Evolutionary conservation across 2,888 invertebrate genomes (phyloP).

Genomic region (Clitarchus hookeri): DNA sequence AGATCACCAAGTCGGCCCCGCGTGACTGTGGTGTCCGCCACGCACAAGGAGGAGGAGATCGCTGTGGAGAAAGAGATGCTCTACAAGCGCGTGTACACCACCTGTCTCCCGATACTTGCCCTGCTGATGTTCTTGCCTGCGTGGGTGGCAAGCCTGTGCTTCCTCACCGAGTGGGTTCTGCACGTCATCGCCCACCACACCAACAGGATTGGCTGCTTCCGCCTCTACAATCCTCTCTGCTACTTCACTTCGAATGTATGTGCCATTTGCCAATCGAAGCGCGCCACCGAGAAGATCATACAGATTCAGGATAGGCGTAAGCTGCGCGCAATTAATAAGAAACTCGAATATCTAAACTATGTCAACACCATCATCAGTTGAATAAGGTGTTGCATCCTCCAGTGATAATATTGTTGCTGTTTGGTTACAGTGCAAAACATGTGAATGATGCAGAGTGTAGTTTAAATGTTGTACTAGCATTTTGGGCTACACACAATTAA

Average conservation of each 20-base stretch:
- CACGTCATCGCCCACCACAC: conserved; percentile 72
- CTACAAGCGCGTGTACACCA: conserved; percentile 30
- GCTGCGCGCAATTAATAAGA: conserved; percentile 28
- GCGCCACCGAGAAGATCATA: conserved; percentile 64
- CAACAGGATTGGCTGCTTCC: conserved; percentile 31
- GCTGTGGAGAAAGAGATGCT: background rate
- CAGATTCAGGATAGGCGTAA: conserved; percentile 67
- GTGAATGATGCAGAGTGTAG: background rate
- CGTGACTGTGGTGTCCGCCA: conserved; percentile 40
- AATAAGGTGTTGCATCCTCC: conserved; percentile 24
- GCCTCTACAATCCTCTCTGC: conserved; percentile 67
- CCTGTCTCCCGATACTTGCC: conserved; percentile 25
- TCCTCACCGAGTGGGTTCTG: conserved; percentile 63
- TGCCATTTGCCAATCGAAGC: conserved; percentile 66
- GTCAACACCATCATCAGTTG: conserved; percentile 16
- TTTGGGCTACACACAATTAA: no score
- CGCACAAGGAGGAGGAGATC: conserved; percentile 34
- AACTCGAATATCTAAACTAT: conserved; percentile 27
- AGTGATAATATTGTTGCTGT: background rate
- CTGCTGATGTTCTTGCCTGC: conserved; percentile 60
- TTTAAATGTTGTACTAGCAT: no score
- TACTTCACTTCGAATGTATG: conserved; percentile 71
- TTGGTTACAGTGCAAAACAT: background rate
- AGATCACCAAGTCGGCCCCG: background rate
- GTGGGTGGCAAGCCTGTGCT: conserved; percentile 58